Conservation (phyloP, 2,797 vertebrate genomes). For the Pampus argenteus region DNA sequence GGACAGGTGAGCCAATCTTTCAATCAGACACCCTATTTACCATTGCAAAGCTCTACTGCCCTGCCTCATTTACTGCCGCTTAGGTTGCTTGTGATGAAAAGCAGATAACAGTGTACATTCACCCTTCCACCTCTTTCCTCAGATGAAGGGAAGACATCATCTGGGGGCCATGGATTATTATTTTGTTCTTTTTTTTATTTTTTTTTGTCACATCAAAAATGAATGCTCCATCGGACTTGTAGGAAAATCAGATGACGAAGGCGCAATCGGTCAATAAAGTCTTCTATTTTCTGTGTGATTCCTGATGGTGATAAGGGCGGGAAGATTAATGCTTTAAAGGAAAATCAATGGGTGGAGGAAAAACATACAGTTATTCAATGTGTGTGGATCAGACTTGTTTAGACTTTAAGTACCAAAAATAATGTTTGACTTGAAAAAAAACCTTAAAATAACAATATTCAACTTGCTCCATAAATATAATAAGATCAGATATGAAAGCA, state of each 20-base stretch:
- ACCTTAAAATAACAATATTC: background rate
- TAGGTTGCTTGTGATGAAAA: conserved; percentile 66
- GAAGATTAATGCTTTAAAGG: conserved; percentile 52
- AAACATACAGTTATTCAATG: too few relatives aligned
- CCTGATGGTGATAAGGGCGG: conserved; percentile 59
- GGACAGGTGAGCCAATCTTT: conserved; percentile 81
- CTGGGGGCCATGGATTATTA: conserved; percentile 33
- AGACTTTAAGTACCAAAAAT: conserved; percentile 9
- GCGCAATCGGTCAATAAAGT: conserved; percentile 56
- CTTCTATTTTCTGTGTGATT: conserved; percentile 49
- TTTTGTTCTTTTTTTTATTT: conserved; percentile 15
- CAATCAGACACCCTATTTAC: conserved; percentile 83
- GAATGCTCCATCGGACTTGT: conserved; percentile 37
- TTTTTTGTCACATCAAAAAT: conserved; percentile 43
- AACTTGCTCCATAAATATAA: background rate
- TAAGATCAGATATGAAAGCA: background rate
- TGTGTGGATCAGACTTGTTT: background rate
- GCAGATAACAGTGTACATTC: conserved; percentile 64
- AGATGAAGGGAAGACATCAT: conserved; percentile 41
- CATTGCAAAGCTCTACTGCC: conserved; percentile 79
- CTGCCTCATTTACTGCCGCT: conserved; percentile 67
- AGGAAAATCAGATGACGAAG: conserved; percentile 45
- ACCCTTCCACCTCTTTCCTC: conserved; percentile 44
- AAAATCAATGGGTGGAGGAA: conserved; percentile 58
- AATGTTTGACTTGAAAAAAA: background rate